Percentiles rank a stretch among this genome's conserved stretches.
phyloP scores from a whole-genome alignment of 2,797 vertebrate species.

The Tangara arthus region DNA sequence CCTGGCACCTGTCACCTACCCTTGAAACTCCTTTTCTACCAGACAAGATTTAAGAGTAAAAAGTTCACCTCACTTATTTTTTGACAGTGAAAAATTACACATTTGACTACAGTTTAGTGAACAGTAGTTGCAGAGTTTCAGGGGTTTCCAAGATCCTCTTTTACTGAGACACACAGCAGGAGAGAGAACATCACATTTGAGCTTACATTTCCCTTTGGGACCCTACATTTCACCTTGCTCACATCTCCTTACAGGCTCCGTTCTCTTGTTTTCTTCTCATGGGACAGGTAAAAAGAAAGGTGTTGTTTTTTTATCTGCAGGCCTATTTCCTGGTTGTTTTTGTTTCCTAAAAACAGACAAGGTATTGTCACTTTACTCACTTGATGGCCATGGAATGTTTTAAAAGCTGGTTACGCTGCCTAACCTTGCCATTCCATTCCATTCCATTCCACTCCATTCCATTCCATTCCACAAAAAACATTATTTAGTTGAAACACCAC shows the following conservation, averaged over 20 bases:
- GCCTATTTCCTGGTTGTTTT: not conserved
- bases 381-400: not conserved
- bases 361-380: not conserved
- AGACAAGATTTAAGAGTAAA: not conserved
- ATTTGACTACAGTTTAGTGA: not conserved
- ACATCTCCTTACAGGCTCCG: not conserved
- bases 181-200: not conserved
- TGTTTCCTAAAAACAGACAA: not conserved
- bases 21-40: conserved; percentile 5
- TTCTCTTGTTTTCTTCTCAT: not conserved
- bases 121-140: not conserved
- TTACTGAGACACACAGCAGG: not conserved
- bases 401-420: not conserved
- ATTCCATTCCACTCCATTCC: not conserved
- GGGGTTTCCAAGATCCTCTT: not conserved
- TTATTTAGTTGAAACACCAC: not conserved
- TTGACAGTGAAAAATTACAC: not conserved
- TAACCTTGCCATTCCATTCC: not conserved
- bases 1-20: not conserved
- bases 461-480: not conserved
- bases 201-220: not conserved
- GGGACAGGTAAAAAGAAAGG: not conserved
- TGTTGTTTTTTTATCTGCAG: not conserved
- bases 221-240: not conserved
- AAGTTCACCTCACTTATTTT: not conserved